Evolutionary conservation across 2,797 vertebrate species (phyloP), one percentile per base, ranked within the genome.

Genomic region (Hypotaenidia okinawae): DNA sequence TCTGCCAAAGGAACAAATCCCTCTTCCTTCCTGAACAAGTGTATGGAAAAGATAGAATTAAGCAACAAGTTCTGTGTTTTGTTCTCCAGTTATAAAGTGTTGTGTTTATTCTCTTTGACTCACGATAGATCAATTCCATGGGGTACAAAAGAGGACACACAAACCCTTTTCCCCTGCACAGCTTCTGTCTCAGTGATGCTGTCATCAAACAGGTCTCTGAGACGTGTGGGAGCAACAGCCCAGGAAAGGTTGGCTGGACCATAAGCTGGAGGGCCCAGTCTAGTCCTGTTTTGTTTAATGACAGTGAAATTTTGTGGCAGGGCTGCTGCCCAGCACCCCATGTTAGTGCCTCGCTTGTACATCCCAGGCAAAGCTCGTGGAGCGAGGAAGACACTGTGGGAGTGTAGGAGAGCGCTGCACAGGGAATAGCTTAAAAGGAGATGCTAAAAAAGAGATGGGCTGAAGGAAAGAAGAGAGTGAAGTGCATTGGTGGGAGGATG

Each of bases 371-470:
- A n/a, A 5, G 41, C 23, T 30, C 0, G 1, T 22, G 10, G 63
- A 7, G 24, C 0, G 11, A 51, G 68, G 47, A 49, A 41, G 0
- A 1, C 14, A 17, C 43, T 32, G 23, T 1, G 1, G 18, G 24
- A 49, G 24, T 5, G 5, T 28, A 21, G 32, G 16, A 62, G 52
- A 45, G 4, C 45, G 15, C 14, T 13, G 9, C 0, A 2, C 27
- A 25, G 28, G 30, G n/a, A 12, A 41, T 22, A n/a, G 63, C n/a
- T 61, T 6, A 51, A 84, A n/a, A 11, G 37, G 21, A 28, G 49
- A 37, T 10, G 33, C 17, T 23, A 32, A 17, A 37, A 41, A 57
- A 74, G 28, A 33, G 28, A 28, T 24, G n/a, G 67, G 32, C 37
- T 21, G 39, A 27, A 64, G 24, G 49, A 10, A 67, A 52, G 66